Conservation (phyloP, 1,140 invertebrate species). For the Agrypnia vestita region DNA sequence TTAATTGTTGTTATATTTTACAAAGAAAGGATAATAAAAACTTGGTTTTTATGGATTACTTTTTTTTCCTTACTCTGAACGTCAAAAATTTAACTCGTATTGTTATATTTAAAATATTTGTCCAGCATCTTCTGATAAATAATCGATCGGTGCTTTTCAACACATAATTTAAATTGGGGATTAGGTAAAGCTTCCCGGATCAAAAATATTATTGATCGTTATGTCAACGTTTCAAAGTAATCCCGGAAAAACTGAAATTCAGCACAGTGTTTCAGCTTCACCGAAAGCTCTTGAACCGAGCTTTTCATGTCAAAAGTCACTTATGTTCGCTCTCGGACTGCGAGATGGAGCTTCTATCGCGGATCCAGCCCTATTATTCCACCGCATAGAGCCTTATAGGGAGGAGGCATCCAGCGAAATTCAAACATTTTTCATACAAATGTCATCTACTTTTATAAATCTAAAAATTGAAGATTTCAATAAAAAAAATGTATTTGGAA, state of each 20-base stretch:
- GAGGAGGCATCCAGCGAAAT: not conserved
- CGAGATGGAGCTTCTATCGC: constrained; percentile 40
- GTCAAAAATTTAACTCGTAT: not conserved
- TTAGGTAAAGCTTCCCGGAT: not conserved
- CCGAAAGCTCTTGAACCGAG: constrained; percentile 38
- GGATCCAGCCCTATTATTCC: constrained; percentile 54
- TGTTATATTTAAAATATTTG: not conserved
- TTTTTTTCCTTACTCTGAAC: not conserved
- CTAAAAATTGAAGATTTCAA: no score
- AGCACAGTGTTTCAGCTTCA: constrained; percentile 32
- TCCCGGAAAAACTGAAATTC: constrained; percentile 31
- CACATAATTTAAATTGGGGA: not conserved
- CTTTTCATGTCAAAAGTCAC: constrained; percentile 48
- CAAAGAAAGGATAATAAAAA: no score
- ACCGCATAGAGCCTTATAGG: constrained; percentile 40
- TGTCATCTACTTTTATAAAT: no score
- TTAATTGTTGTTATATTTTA: no score
- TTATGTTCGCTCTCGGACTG: constrained; percentile 30
- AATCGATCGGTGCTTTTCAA: no score
- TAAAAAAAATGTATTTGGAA: no score
- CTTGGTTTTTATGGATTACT: no score
- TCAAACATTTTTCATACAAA: constrained; percentile 1
- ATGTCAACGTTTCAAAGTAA: constrained; percentile 10
- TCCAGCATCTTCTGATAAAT: no score
- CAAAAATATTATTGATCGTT: not conserved